These are phyloP conservation scores for Arrhamphus sclerolepis DNA, from an alignment of 2,797 vertebrate species.

Conservation along the genomic window DNA sequence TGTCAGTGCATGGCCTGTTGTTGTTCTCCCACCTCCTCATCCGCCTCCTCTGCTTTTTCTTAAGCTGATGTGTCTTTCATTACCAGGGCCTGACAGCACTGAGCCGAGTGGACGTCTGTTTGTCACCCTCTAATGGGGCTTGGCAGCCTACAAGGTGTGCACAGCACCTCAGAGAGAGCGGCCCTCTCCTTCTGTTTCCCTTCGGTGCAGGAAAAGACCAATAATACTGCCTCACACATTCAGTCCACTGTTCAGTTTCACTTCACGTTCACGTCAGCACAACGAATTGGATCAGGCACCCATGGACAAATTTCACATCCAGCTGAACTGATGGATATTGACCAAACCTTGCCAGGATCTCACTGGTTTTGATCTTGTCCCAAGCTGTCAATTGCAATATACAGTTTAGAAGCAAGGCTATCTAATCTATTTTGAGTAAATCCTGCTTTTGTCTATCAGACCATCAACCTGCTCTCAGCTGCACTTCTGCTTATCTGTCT, in stretches of 20 bases:
- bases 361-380: slow-evolving; percentile 51
- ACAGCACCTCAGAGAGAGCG: slow-evolving; percentile 65
- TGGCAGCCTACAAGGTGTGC: slow-evolving; percentile 76
- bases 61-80: slow-evolving; percentile 77
- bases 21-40: slow-evolving; percentile 36
- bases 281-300: slow-evolving; percentile 73
- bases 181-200: slow-evolving; percentile 55
- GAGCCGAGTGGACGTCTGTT: slow-evolving; percentile 70
- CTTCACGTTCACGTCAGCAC: slow-evolving; percentile 62
- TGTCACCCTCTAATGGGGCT: slow-evolving; percentile 78
- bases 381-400: slow-evolving; percentile 68
- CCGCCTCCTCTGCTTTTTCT: slow-evolving; percentile 51
- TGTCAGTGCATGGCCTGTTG: slow-evolving; percentile 53
- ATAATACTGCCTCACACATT: slow-evolving; percentile 55
- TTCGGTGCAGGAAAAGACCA: slow-evolving; percentile 71
- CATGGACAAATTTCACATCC: slow-evolving; percentile 73
- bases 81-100: slow-evolving; percentile 71
- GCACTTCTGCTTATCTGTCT: slow-evolving; percentile 52
- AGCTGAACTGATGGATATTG: slow-evolving; percentile 76
- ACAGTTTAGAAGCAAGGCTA: slow-evolving; percentile 56
- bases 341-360: slow-evolving; percentile 64
- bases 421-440: slow-evolving; percentile 71
- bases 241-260: slow-evolving; percentile 72
- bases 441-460: slow-evolving; percentile 53
- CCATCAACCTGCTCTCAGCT: slow-evolving; percentile 60